phyloP scores from a whole-genome alignment of 2,797 vertebrate genomes.

The Acanthopagrus latus region DNA sequence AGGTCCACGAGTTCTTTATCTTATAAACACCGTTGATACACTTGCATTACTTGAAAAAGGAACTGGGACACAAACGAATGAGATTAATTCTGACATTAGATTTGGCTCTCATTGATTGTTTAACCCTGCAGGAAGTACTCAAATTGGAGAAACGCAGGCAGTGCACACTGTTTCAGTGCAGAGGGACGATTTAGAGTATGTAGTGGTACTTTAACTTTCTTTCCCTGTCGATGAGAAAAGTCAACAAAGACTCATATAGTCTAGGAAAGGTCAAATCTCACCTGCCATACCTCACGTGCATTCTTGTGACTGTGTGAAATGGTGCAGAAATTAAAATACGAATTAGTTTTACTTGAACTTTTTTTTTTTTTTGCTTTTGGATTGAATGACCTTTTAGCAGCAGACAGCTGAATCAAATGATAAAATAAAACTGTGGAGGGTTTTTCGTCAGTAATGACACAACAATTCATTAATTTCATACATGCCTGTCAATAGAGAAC shows the following conservation, averaged over 20 bases:
- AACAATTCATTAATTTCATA: background rate
- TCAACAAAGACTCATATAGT: constrained; percentile 1
- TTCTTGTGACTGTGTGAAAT: background rate
- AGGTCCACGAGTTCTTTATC: background rate
- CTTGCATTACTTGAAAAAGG: background rate
- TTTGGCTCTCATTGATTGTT: background rate
- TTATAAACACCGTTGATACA: background rate
- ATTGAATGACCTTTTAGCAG: background rate
- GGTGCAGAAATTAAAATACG: background rate
- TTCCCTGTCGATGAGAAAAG: constrained; percentile 18
- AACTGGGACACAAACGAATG: background rate
- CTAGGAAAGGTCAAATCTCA: constrained; percentile 11
- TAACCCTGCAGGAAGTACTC: background rate
- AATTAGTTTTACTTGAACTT: background rate
- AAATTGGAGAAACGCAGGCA: background rate
- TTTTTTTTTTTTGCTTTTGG: background rate
- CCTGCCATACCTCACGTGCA: background rate
- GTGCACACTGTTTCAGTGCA: accelerated
- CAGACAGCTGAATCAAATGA: background rate
- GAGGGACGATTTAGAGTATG: background rate
- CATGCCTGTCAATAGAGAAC: background rate
- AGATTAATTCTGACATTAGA: background rate
- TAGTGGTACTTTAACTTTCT: background rate
- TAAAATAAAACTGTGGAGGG: background rate
- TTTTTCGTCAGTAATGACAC: background rate